Evolutionary conservation across 2,888 invertebrate genomes (phyloP), one percentile per base, ranked within the genome.

Genomic region (Pheosia gnoma): DNA sequence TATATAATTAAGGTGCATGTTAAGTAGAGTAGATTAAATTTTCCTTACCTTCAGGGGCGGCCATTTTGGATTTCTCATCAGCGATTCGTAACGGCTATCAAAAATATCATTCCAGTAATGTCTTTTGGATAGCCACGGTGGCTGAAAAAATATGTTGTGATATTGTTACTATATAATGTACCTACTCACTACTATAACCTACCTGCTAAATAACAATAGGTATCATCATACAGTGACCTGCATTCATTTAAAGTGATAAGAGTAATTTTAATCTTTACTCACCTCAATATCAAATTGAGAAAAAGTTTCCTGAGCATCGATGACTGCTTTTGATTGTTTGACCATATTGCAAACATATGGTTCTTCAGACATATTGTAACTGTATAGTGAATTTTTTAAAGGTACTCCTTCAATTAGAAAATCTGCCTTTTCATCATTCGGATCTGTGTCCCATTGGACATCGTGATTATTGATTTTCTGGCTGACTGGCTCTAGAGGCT

Each of bases 61-160:
- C 92, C 92, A 93, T 69, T 84, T 87, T 0, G 82, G 58, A 71
- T 85, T 90, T 70, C 90, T 84, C 91, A 93, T 90, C 8, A 93
- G 70, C 5, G 85, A 80, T 72, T 89, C 90, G 64, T 92, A 93
- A 2, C 93, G 88, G 59, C 84, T 88, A 47, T 92, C 87, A 66
- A 87, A 93, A 60, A 91, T 80, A 41, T 73, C 70, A 69, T 87
- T 87, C 93, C 93, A 92, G 72, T 76, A 93, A 47, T 82, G 80
- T 65, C 76, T 86, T 58, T 83, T 85, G 5, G 13, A 13, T 43
- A 82, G 71, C 92, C 92, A 92, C 0, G 75, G 57, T 4, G 91
- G 88, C 92, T 92, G 71, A 36, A 79, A 78, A 1, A 63, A 47
- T n/a, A 47, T 25, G 13, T 10, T 25, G 25, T 25, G 25, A 25